These are phyloP conservation scores for Rutilus rutilus DNA, from an alignment of 2,113 vertebrate species.

Conservation along the genomic window DNA sequence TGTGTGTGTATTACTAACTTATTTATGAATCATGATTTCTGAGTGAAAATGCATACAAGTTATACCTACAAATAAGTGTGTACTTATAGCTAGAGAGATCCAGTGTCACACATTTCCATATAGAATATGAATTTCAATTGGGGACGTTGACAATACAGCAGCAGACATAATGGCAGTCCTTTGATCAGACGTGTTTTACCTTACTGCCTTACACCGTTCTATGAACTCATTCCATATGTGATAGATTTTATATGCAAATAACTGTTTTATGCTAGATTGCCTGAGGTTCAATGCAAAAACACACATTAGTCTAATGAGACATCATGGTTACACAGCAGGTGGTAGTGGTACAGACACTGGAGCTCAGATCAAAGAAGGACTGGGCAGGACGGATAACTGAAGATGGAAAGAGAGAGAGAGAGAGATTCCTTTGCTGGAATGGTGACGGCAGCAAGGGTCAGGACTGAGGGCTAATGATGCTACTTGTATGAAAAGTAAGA, in stretches of 20 bases:
- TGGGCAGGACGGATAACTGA: background rate
- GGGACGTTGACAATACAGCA: background rate
- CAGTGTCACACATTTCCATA: constrained; percentile 8
- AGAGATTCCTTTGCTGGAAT: constrained; percentile 16
- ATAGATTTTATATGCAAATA: constrained; percentile 18
- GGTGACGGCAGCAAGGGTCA: constrained; percentile 23
- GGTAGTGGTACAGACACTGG: background rate
- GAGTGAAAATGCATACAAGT: background rate
- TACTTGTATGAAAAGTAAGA: constrained; percentile 23
- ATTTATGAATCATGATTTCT: background rate
- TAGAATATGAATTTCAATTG: background rate
- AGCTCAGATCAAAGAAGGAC: constrained; percentile 36
- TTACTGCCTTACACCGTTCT: background rate
- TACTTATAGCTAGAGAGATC: constrained; percentile 2
- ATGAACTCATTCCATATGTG: constrained; percentile 17
- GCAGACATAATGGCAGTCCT: constrained; percentile 12
- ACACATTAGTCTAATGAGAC: constrained; percentile 42
- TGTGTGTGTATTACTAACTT: too few relatives aligned
- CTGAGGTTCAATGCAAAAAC: constrained; percentile 34
- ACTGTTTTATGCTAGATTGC: constrained; percentile 28
- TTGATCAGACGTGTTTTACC: constrained; percentile 16
- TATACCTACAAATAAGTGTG: background rate
- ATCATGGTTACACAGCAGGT: constrained; percentile 35
- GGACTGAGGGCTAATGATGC: constrained; percentile 14
- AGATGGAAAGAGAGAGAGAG: background rate